Percentiles rank a stretch among this genome's conserved stretches.
These are phyloP conservation scores for Catharus minimus DNA, from an alignment of 2,113 vertebrate species.

Conservation along the genomic window DNA sequence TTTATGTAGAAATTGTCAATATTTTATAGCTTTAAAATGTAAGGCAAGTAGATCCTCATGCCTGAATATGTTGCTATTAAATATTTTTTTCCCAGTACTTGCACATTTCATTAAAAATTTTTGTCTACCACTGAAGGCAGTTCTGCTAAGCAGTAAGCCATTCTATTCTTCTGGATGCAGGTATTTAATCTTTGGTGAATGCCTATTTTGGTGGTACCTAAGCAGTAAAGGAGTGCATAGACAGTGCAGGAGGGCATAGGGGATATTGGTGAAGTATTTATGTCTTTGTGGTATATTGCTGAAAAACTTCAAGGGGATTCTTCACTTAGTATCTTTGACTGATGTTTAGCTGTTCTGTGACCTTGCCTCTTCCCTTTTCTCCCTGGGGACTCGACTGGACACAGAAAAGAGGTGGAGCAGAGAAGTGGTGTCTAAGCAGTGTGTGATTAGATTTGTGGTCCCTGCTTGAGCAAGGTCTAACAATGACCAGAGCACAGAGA, in stretches of 20 bases:
- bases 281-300: neutral
- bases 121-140: neutral
- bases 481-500: neutral
- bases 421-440: neutral
- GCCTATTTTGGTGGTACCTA: neutral
- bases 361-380: neutral
- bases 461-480: neutral
- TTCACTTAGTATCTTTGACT: neutral
- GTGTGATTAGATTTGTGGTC: neutral
- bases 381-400: neutral
- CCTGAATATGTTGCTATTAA: neutral
- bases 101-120: neutral
- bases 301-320: neutral
- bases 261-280: neutral
- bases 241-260: neutral
- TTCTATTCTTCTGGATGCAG: neutral
- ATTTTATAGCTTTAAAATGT: neutral
- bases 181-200: neutral
- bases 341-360: neutral
- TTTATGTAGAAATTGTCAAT: neutral
- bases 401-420: neutral
- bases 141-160: neutral
- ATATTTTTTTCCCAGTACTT: neutral
- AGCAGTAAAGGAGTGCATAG: fast-evolving
- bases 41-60: neutral